These are phyloP conservation scores for Drosophila fuyamai DNA, from an alignment of 1,140 invertebrate species.

Conservation along the genomic window DNA sequence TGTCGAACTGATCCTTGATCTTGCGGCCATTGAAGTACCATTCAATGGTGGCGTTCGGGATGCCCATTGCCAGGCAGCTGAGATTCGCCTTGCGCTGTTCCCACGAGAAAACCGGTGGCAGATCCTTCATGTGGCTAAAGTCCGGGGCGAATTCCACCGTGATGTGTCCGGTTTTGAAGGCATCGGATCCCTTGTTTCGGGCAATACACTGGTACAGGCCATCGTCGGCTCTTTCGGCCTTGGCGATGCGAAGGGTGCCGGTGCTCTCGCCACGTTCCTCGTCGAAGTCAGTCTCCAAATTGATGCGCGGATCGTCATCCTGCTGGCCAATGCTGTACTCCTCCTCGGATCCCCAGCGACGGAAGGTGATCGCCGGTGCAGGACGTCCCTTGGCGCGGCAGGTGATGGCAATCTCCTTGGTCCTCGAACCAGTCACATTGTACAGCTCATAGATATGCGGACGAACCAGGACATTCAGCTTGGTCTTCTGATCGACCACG, in stretches of 20 bases:
- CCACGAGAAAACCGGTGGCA: constrained; percentile 92
- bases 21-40: constrained; percentile 89
- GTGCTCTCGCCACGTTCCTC: constrained; percentile 87
- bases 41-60: constrained; percentile 95
- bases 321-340: constrained; percentile 88
- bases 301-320: constrained; percentile 87
- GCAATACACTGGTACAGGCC: constrained; percentile 95
- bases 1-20: constrained; percentile 86
- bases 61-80: constrained; percentile 90
- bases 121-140: constrained; percentile 90
- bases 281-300: constrained; percentile 86
- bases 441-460: constrained; percentile 92
- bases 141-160: constrained; percentile 93
- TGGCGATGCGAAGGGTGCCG: constrained; percentile 88
- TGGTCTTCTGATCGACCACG: constrained; percentile 86
- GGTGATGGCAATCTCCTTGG: constrained; percentile 88
- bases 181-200: constrained; percentile 90
- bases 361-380: constrained; percentile 90
- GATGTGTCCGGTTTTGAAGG: constrained; percentile 92
- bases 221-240: constrained; percentile 90
- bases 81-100: constrained; percentile 91
- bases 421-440: constrained; percentile 90
- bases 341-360: constrained; percentile 85
- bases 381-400: constrained; percentile 92
- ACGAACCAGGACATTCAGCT: constrained; percentile 89